Conservation (phyloP, 2,888 invertebrate genomes). For the Agrilus biguttatus region DNA sequence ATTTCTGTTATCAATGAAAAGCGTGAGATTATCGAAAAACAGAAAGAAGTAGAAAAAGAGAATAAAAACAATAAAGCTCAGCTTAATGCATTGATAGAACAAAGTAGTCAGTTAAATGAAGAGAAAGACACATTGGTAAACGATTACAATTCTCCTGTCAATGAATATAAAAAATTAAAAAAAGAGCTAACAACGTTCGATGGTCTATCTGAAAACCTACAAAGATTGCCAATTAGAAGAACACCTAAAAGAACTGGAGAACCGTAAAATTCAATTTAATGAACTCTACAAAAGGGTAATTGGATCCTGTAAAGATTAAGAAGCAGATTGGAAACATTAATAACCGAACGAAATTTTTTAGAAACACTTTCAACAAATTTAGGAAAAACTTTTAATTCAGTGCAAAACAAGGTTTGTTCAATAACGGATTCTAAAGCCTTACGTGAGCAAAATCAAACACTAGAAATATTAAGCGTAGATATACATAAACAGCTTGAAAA, state of each 20-base stretch:
- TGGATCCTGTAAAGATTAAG: slow-evolving; percentile 8
- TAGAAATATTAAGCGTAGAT: slow-evolving; percentile 17
- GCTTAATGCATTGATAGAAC: slow-evolving; percentile 16
- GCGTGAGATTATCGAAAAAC: slow-evolving; percentile 6
- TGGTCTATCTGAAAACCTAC: not conserved
- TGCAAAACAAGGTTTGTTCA: slow-evolving; percentile 11
- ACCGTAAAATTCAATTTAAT: slow-evolving; percentile 10
- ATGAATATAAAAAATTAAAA: slow-evolving; percentile 12
- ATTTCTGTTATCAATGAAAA: slow-evolving; percentile 7
- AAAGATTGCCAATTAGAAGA: slow-evolving; percentile 7
- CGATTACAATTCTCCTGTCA: slow-evolving; percentile 18
- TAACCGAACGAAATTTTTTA: slow-evolving; percentile 11
- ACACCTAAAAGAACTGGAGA: slow-evolving; percentile 12
- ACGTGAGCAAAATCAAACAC: slow-evolving; percentile 15
- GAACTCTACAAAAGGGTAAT: slow-evolving; percentile 12
- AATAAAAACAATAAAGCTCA: slow-evolving; percentile 15
- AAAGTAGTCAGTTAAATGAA: slow-evolving; percentile 11
- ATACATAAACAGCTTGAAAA: slow-evolving; percentile 16
- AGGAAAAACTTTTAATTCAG: slow-evolving; percentile 8
- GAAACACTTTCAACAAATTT: slow-evolving; percentile 11
- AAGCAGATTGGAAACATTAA: slow-evolving; percentile 9
- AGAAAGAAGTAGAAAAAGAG: slow-evolving; percentile 12
- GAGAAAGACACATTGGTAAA: slow-evolving; percentile 12
- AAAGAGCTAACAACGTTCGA: slow-evolving; percentile 9
- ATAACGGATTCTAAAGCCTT: slow-evolving; percentile 10